These are phyloP conservation scores for Tetranychus urticae DNA, from an alignment of 1,140 invertebrate species.

Conservation along the genomic window DNA sequence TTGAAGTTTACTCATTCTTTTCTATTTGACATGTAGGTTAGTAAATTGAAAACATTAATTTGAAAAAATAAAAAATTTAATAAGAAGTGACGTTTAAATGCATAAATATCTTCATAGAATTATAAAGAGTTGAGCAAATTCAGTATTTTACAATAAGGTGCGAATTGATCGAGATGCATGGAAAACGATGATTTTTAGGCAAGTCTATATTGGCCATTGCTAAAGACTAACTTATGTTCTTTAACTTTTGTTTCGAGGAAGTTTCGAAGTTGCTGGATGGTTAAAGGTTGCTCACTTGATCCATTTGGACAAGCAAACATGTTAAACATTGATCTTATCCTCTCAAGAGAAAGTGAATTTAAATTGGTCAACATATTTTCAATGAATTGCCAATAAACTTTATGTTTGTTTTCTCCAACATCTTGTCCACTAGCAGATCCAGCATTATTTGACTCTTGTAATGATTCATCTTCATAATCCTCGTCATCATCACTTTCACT, in stretches of 20 bases:
- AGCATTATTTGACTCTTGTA: slow-evolving; percentile 28
- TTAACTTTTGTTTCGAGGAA: slow-evolving; percentile 18
- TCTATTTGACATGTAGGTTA: no score
- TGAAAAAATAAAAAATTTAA: no score
- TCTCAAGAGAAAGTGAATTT: slow-evolving; percentile 66
- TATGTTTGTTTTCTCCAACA: slow-evolving; percentile 46
- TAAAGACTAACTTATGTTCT: background rate
- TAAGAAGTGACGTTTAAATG: no score
- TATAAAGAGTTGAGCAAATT: no score
- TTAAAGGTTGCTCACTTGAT: slow-evolving; percentile 50
- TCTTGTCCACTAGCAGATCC: slow-evolving; percentile 53
- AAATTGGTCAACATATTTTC: slow-evolving; percentile 88
- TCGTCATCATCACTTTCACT: slow-evolving; percentile 41
- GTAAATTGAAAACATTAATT: no score
- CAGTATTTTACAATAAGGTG: no score
- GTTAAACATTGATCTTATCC: slow-evolving; percentile 88
- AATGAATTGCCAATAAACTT: slow-evolving; percentile 86
- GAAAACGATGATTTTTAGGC: background rate
- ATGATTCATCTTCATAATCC: slow-evolving; percentile 48
- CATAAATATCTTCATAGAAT: no score
- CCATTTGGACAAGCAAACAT: slow-evolving; percentile 67
- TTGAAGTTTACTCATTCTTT: no score
- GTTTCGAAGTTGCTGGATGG: slow-evolving; percentile 54
- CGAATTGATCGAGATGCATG: no score
- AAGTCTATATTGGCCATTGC: background rate